A percentile compares a stretch with the other conserved stretches of the same genome.
phyloP scores from a whole-genome alignment of 37 sponge, comb jelly and placozoan species.

The Sycon ciliatum region DNA sequence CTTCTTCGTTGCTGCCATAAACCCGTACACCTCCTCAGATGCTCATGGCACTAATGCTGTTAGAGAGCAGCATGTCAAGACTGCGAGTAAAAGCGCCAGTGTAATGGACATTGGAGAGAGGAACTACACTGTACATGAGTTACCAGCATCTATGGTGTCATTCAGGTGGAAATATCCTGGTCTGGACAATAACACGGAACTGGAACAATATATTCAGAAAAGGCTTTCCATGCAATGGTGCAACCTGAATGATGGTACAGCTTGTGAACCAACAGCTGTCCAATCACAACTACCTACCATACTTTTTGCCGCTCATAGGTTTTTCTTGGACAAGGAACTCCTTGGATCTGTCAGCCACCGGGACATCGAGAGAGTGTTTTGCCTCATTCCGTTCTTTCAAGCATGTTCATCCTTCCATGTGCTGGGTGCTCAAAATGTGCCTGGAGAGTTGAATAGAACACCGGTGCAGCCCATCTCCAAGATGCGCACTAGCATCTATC shows the following conservation, averaged over 20 bases:
- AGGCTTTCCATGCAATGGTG: neutral
- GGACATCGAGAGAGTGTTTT: neutral
- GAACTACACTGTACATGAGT: neutral
- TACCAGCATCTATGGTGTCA: neutral
- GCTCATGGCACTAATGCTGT: neutral
- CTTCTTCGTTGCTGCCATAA: constrained; percentile 8
- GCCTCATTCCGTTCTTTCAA: neutral
- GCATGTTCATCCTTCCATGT: no score
- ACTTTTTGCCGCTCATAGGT: neutral
- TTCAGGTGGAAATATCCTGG: neutral
- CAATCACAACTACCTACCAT: neutral
- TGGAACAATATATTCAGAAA: neutral
- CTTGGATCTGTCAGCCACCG: neutral
- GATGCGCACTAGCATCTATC: no score
- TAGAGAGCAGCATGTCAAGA: neutral
- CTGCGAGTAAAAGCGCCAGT: neutral
- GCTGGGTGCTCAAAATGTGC: no score
- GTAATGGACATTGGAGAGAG: neutral
- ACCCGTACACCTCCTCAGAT: neutral
- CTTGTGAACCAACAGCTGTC: neutral
- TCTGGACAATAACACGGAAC: neutral
- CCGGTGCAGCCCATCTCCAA: no score
- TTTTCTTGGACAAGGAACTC: neutral
- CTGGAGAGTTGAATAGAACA: no score
- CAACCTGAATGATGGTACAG: neutral